Percentiles rank a stretch among this genome's conserved stretches.
Evolutionary conservation across 1,140 invertebrate genomes (phyloP).

Genomic region (Ceratina calcarata): DNA sequence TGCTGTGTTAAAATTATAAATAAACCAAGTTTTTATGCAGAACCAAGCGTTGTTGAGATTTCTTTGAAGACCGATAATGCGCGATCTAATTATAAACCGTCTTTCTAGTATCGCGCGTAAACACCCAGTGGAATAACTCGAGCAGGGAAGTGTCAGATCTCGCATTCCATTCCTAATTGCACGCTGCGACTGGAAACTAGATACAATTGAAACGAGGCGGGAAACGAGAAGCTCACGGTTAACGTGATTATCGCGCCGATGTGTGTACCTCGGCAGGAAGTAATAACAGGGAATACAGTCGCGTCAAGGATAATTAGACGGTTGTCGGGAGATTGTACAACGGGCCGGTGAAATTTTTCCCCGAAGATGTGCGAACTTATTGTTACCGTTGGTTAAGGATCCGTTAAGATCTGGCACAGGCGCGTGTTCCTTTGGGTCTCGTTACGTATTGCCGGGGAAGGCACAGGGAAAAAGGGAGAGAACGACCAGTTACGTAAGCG

Average conservation of each 20-base stretch:
- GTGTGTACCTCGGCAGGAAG: neutral
- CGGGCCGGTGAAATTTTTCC: conserved; percentile 13
- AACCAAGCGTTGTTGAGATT: too few relatives aligned
- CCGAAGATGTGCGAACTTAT: neutral
- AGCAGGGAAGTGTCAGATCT: too few relatives aligned
- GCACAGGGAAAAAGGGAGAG: neutral
- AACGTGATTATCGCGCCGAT: neutral
- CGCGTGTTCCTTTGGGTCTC: neutral
- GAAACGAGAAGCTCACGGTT: too few relatives aligned
- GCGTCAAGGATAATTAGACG: conserved; percentile 13
- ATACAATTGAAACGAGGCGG: too few relatives aligned
- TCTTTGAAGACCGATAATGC: too few relatives aligned
- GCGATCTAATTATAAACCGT: too few relatives aligned
- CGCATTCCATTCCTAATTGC: too few relatives aligned
- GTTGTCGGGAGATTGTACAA: neutral
- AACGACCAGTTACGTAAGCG: conserved; percentile 11
- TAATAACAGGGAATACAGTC: neutral
- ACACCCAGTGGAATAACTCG: too few relatives aligned
- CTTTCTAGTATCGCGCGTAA: too few relatives aligned
- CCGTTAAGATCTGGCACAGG: neutral
- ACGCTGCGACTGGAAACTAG: too few relatives aligned
- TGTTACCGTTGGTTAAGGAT: neutral
- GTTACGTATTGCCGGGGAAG: neutral
- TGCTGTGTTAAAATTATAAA: too few relatives aligned
- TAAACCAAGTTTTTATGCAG: too few relatives aligned